These are phyloP conservation scores for Porites lobata DNA, from an alignment of 92 coral and sea anemone species.

Conservation along the genomic window DNA sequence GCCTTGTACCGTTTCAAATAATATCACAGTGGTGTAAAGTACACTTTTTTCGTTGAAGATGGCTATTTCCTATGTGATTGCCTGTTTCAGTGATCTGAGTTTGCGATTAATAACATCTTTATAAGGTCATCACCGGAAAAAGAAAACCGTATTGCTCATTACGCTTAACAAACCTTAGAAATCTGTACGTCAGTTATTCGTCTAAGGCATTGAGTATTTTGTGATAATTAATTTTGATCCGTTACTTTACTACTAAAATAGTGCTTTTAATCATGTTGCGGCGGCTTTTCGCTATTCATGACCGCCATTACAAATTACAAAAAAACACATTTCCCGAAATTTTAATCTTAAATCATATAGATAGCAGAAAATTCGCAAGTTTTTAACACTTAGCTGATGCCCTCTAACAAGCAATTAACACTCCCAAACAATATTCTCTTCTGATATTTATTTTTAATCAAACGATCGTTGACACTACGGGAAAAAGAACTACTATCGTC, in stretches of 20 bases:
- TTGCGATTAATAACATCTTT: constrained; percentile 11
- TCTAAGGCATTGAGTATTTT: background rate
- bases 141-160: constrained; percentile 8
- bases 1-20: background rate
- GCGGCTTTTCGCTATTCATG: constrained; percentile 3
- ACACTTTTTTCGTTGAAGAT: background rate
- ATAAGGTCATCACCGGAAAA: constrained; percentile 26
- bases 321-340: background rate
- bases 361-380: background rate
- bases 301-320: background rate
- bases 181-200: constrained; percentile 12
- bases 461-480: background rate
- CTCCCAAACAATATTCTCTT: background rate
- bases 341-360: background rate
- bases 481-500: background rate
- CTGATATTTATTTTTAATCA: constrained; percentile 9
- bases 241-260: background rate
- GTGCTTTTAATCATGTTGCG: constrained; percentile 7
- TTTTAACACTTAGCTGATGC: background rate
- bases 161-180: constrained; percentile 11
- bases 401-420: constrained; percentile 21
- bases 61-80: background rate
- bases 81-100: background rate
- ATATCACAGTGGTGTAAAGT: background rate
- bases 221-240: background rate